Evolutionary conservation across 2,797 vertebrate species (phyloP), one percentile per base, ranked within the genome.

Genomic region (Cirrhinus molitorella): DNA sequence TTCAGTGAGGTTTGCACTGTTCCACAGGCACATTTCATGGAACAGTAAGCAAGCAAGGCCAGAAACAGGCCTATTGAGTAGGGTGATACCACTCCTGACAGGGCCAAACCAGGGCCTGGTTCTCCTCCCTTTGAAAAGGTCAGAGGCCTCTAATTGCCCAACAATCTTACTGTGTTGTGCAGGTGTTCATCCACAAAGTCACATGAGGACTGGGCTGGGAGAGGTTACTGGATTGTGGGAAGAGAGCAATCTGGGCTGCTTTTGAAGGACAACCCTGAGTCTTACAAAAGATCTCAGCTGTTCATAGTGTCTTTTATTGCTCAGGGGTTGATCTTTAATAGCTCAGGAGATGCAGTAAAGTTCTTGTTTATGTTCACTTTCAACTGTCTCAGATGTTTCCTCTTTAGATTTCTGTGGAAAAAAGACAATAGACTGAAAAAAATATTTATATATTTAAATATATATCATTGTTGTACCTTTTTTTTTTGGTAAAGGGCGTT

Each of bases 21-120:
- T 95, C 92, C 94, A 94, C 95, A 93, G 94, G 93, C 92, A 88
- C 92, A 95, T 96, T 97, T 97, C 94, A 96, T 95, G 95, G 94
- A 95, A 95, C 92, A 95, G 93, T 95, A 95, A 96, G 95, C 93
- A 96, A 94, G 94, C 92, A 95, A 93, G 93, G 94, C 96, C 94
- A 96, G 93, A 94, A 94, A 93, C 91, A 94, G 87, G 89, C 92
- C 95, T 90, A 90, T 95, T 94, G 94, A 93, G 90, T 94, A 92
- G 94, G 93, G 94, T 95, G 94, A 93, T 94, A 93, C 95, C 90
- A 88, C 94, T 92, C 91, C 94, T 92, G 92, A 87, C 90, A 73
- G 84, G 91, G 90, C 90, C 91, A 91, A 93, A 90, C 91, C 91
- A 85, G 91, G 94, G 88, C 91, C 91, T 91, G 92, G 89, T 88